Evolutionary conservation across 2,113 vertebrate genomes (phyloP).

Genomic region (Serinus canaria): DNA sequence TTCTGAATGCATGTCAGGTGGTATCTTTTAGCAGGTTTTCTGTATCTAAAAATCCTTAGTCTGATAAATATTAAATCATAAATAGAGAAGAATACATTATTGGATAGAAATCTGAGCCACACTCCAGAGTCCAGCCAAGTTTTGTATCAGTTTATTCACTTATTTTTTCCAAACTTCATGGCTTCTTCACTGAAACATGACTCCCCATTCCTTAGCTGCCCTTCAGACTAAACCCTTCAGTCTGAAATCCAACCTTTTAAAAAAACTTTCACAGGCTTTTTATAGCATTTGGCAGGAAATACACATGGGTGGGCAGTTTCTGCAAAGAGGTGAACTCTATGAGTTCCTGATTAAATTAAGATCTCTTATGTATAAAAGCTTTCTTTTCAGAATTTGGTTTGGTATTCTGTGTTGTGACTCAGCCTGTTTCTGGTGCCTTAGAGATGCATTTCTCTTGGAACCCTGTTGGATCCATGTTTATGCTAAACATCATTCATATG

Average conservation of each 20-base stretch:
- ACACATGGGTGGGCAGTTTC: not conserved
- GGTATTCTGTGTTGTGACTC: not conserved
- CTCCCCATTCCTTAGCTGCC: not conserved
- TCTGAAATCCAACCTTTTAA: not conserved
- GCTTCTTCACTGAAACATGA: not conserved
- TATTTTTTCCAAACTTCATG: not conserved
- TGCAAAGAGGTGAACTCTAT: not conserved
- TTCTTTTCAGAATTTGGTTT: not conserved
- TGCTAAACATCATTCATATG: accelerated
- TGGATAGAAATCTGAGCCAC: not conserved
- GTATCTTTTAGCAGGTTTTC: not conserved
- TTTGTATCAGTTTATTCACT: not conserved
- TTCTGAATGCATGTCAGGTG: not conserved
- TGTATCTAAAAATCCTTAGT: not conserved
- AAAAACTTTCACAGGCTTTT: not conserved
- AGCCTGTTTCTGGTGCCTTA: not conserved
- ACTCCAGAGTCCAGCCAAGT: not conserved
- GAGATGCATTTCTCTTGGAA: not conserved
- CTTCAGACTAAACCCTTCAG: not conserved
- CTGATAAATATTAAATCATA: not conserved
- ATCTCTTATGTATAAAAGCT: not conserved
- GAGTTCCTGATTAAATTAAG: not conserved
- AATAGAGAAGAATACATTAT: not conserved
- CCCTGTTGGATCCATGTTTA: not conserved
- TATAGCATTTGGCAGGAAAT: not conserved